phyloP scores from a whole-genome alignment of 2,888 invertebrate genomes.

The Pyrgus malvae region DNA sequence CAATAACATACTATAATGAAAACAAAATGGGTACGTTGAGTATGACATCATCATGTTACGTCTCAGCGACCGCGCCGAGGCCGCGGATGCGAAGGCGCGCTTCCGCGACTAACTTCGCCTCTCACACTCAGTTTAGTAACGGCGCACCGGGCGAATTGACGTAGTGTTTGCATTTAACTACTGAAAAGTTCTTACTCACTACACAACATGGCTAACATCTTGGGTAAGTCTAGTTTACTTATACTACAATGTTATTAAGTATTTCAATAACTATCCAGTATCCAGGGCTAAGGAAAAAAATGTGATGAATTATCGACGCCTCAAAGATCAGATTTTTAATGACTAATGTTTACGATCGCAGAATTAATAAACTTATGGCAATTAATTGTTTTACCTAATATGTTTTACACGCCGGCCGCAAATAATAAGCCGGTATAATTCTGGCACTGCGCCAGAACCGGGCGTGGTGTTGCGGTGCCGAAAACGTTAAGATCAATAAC shows the following conservation, averaged over 20 bases:
- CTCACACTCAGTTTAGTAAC: constrained; percentile 51
- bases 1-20: no score
- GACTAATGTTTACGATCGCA: no score
- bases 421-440: constrained; percentile 55
- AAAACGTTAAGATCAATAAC: constrained; percentile 45
- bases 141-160: constrained; percentile 42
- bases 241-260: no score
- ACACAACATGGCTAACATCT: constrained; percentile 71
- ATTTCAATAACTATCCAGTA: no score
- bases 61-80: constrained; percentile 40
- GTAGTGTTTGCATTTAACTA: constrained; percentile 44
- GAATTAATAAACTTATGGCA: no score
- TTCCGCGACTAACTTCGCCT: constrained; percentile 37
- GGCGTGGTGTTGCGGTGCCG: constrained; percentile 54
- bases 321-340: no score
- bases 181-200: constrained; percentile 43
- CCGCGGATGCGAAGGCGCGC: constrained; percentile 33
- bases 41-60: constrained; percentile 42
- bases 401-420: constrained; percentile 48
- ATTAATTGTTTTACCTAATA: neutral
- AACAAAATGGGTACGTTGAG: constrained; percentile 12
- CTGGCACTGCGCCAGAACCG: constrained; percentile 60
- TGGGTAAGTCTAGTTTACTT: constrained; percentile 60
- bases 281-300: no score
- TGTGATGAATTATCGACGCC: no score